Evolutionary conservation across 2,113 vertebrate genomes (phyloP).

Genomic region (Atlantisia rogersi): DNA sequence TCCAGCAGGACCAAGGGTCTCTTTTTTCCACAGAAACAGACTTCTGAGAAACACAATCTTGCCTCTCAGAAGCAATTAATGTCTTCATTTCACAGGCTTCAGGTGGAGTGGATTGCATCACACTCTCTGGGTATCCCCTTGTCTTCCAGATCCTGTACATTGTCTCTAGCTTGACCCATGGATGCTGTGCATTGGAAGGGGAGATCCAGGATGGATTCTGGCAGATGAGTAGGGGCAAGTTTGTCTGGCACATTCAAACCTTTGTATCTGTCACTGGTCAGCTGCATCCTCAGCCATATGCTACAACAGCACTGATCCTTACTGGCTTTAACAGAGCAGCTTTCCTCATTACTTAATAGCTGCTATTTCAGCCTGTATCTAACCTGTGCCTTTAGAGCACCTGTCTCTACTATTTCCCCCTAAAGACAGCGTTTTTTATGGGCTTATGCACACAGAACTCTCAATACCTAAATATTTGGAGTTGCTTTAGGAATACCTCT

Average conservation of each 20-base stretch:
- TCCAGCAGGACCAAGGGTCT: not conserved
- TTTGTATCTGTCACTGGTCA: accelerated
- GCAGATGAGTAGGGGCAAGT: not conserved
- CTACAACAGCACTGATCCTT: not conserved
- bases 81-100: not conserved
- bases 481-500: not conserved
- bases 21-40: not conserved
- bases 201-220: not conserved
- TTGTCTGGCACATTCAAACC: not conserved
- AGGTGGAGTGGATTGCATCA: not conserved
- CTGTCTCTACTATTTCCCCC: not conserved
- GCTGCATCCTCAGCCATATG: not conserved
- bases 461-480: not conserved
- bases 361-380: not conserved
- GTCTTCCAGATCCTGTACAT: accelerated
- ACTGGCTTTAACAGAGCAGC: not conserved
- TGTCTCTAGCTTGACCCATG: not conserved
- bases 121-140: accelerated
- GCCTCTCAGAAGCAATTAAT: not conserved
- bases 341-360: not conserved
- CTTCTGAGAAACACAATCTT: not conserved
- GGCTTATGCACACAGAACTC: not conserved
- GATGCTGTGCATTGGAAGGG: not conserved
- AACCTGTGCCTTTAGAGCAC: not conserved
- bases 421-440: not conserved